Conservation (phyloP, 1,140 invertebrate genomes). For the Thaumatotibia leucotreta region DNA sequence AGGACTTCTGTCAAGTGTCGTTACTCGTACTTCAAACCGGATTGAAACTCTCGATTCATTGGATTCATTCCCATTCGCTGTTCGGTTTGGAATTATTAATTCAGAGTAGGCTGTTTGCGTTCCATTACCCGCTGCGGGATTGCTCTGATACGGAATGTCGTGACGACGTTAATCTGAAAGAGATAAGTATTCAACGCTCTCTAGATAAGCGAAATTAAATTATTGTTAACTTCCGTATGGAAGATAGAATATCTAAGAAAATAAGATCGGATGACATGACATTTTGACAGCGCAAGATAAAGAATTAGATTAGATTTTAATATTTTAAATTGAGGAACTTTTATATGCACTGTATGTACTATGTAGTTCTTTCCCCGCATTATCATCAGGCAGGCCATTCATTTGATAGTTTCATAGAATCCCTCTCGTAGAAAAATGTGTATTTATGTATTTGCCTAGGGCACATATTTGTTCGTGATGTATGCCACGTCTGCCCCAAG, state of each 20-base stretch:
- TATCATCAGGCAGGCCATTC: too few relatives aligned
- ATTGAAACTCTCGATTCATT: slow-evolving; percentile 30
- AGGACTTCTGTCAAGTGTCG: slow-evolving; percentile 12
- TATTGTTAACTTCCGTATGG: not conserved
- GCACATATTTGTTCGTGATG: not conserved
- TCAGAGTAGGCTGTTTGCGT: slow-evolving; percentile 30
- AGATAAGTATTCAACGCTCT: slow-evolving; percentile 4
- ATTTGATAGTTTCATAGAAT: too few relatives aligned
- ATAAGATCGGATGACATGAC: not conserved
- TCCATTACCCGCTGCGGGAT: slow-evolving; percentile 28
- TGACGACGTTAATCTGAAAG: slow-evolving; percentile 4
- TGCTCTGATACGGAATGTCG: slow-evolving; percentile 17
- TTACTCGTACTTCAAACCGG: not conserved
- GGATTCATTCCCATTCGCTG: slow-evolving; percentile 21
- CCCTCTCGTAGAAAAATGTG: too few relatives aligned
- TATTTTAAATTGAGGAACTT: too few relatives aligned
- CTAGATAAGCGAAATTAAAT: slow-evolving; percentile 12
- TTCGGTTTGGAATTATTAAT: slow-evolving; percentile 32
- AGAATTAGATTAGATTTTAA: too few relatives aligned
- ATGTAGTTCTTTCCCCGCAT: too few relatives aligned
- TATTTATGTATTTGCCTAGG: not conserved
- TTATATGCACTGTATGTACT: too few relatives aligned
- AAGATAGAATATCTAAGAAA: not conserved
- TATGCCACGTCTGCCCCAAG: slow-evolving; percentile 9
- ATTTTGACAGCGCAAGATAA: not conserved